A percentile compares a stretch with the other conserved stretches of the same genome.
Conservation (phyloP, 2,113 vertebrate species). For the Phylloscopus trochilus region DNA sequence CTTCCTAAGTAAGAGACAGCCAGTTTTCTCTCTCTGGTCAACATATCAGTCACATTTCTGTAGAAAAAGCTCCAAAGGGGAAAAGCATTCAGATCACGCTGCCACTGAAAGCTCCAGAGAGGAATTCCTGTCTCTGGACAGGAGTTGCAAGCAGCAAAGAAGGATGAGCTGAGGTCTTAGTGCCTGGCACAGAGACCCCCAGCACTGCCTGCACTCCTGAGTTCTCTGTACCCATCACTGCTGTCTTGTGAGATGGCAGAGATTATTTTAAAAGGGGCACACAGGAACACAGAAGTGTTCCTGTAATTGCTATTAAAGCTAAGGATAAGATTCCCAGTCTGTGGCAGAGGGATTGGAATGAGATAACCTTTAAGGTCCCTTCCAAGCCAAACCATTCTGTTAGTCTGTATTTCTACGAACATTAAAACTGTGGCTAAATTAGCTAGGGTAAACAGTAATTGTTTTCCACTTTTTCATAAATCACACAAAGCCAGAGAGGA, state of each 20-base stretch:
- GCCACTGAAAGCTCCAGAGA: not conserved
- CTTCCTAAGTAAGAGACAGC: not conserved
- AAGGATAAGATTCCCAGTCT: not conserved
- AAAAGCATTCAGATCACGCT: not conserved
- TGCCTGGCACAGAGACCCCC: not conserved
- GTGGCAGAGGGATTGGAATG: rapidly evolving
- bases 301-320: not conserved
- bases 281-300: not conserved
- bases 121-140: not conserved
- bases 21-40: not conserved
- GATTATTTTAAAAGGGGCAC: not conserved
- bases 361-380: not conserved
- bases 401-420: not conserved
- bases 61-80: not conserved
- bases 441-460: not conserved
- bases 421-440: not conserved
- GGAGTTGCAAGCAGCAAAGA: not conserved
- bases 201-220: not conserved
- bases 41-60: not conserved
- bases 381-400: not conserved
- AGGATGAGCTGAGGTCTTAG: not conserved
- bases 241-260: too few relatives aligned
- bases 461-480: not conserved
- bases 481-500: not conserved
- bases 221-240: rapidly evolving